A percentile compares a stretch with the other conserved stretches of the same genome.
phyloP scores from a whole-genome alignment of 2,797 vertebrate genomes.

The Acrossocheilus fasciatus region DNA sequence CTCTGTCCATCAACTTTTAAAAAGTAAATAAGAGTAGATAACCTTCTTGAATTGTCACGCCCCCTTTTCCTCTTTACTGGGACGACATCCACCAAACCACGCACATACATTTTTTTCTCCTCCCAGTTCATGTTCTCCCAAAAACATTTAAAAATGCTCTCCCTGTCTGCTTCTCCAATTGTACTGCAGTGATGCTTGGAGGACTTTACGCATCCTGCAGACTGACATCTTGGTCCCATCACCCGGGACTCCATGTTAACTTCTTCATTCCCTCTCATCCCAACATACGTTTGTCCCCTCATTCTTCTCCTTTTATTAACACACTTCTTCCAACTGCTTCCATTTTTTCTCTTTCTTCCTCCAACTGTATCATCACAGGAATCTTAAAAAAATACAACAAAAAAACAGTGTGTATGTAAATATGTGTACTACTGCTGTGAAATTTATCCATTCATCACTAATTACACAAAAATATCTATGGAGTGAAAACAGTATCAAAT shows the following conservation, averaged over 20 bases:
- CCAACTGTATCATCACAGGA: constrained; percentile 24
- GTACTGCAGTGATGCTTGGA: constrained; percentile 39
- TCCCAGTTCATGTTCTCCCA: constrained; percentile 44
- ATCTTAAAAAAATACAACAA: constrained; percentile 35
- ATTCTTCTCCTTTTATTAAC: constrained; percentile 38
- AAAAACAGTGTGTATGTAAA: background rate
- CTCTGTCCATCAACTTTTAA: constrained; percentile 35
- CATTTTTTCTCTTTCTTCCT: constrained; percentile 18
- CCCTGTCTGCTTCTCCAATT: constrained; percentile 38
- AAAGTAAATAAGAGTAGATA: background rate
- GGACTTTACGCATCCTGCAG: constrained; percentile 29
- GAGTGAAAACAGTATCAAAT: too few species aligned
- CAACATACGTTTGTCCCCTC: constrained; percentile 38
- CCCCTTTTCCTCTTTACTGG: constrained; percentile 45
- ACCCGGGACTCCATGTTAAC: constrained; percentile 26
- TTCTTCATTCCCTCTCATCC: constrained; percentile 24
- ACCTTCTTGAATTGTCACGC: constrained; percentile 35
- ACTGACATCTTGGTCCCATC: constrained; percentile 44
- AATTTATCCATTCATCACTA: background rate
- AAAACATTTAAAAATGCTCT: constrained; percentile 44
- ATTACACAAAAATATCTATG: background rate
- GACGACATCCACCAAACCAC: constrained; percentile 21
- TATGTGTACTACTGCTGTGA: constrained; percentile 1
- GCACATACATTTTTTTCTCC: constrained; percentile 34
- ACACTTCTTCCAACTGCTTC: constrained; percentile 24